Evolutionary conservation across 2,113 vertebrate species (phyloP).

Genomic region (Lepidothrix coronata): DNA sequence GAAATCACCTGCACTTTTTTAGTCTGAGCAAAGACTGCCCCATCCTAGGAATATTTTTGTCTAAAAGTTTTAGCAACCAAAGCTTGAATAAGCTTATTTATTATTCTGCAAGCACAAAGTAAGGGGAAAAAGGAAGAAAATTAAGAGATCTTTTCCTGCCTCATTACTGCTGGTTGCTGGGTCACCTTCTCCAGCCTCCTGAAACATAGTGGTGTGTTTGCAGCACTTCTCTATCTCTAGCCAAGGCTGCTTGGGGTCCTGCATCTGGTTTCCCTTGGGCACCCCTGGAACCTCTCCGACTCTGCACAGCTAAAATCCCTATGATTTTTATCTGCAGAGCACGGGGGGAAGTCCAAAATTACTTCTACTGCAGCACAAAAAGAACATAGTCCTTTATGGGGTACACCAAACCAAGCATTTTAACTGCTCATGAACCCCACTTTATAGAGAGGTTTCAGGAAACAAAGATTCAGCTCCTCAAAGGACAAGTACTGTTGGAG

Average conservation of each 20-base stretch:
- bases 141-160: not conserved
- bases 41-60: not conserved
- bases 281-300: not conserved
- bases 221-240: not conserved
- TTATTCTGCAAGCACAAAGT: not conserved
- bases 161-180: not conserved
- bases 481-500: not conserved
- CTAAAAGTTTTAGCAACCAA: not conserved
- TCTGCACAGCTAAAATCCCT: not conserved
- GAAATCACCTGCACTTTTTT: not conserved
- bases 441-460: not conserved
- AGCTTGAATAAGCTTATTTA: not conserved
- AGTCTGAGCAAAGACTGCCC: not conserved
- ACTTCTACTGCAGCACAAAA: not conserved
- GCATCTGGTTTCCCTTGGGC: fast-evolving
- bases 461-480: not conserved
- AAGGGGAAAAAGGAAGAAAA: not conserved
- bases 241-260: not conserved
- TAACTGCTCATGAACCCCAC: not conserved
- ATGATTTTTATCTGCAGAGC: not conserved
- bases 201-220: not conserved
- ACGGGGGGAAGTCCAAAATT: not conserved
- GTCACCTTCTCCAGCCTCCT: not conserved
- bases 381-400: not conserved
- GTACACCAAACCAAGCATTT: not conserved